Evolutionary conservation across 2,113 vertebrate genomes (phyloP), one percentile per base, ranked within the genome.

Genomic region (Oncorhynchus kisutch): DNA sequence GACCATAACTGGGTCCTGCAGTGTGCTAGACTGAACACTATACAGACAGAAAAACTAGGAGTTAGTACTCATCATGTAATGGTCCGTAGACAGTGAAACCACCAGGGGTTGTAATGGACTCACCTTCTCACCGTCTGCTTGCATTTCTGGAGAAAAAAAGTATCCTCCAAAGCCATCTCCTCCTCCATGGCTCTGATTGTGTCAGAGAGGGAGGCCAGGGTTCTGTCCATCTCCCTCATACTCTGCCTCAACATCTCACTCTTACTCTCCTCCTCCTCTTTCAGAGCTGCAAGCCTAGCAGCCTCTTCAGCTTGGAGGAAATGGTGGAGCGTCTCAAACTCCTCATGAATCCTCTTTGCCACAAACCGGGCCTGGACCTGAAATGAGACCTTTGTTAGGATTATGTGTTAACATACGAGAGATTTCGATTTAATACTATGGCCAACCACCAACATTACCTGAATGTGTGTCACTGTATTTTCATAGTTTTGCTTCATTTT

Each of bases 311-410:
- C 84, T 0, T 9, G 62, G 0, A 93, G 88, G 77, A 93, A 91
- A 5, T 48, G 16, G 71, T 75, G 90, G 20, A 93, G 87, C 22
- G 80, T 88, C 57, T 87, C 85, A 9, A 92, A 93, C 82, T 91
- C 91, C 49, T 88, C 87, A 0, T 57, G 87, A 14, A 85, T 91
- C 13, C 80, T 73, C 1, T 68, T 79, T 59, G 87, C 86, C 70
- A 91, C 90, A 4, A 80, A 89, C 2, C 16, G 82, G 20, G 85
- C 86, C 80, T 93, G 91, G 71, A 71, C 62, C 92, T 93, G 75
- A 45, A 71, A 72, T 2, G 13, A 48, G 71, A 73, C 2, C 20
- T 0, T 24, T 27, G 4, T 60, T 2, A 81, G 25, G 1, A 6
- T 0, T 11, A 3, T 27, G 54, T 39, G 5, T 34, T 70, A 49